These are phyloP conservation scores for Enoplosus armatus DNA, from an alignment of 2,797 vertebrate species.

Conservation along the genomic window DNA sequence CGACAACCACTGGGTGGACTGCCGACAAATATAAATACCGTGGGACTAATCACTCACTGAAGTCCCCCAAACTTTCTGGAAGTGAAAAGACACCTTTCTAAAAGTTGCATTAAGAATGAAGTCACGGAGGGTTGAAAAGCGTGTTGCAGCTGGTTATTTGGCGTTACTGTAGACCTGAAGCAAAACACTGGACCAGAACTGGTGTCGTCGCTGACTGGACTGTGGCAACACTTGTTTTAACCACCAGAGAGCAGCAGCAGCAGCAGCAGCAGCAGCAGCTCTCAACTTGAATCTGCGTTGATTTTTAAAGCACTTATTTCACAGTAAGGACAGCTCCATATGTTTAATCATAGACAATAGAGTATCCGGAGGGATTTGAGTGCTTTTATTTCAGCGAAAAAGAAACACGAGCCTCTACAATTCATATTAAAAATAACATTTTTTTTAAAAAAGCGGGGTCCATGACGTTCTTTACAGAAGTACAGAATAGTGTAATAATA, in stretches of 20 bases:
- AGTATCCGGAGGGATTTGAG: neutral
- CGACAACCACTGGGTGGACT: neutral
- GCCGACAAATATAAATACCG: neutral
- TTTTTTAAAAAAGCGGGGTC: no score
- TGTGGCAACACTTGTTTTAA: neutral
- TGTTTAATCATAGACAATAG: neutral
- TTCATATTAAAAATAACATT: slow-evolving; percentile 41
- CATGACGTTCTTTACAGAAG: slow-evolving; percentile 52
- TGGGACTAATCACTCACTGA: neutral
- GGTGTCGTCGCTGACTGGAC: neutral
- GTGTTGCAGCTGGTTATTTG: neutral
- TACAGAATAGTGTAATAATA: slow-evolving; percentile 48
- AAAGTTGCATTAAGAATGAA: neutral
- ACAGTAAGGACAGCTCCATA: neutral
- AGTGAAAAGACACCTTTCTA: neutral
- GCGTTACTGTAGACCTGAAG: neutral
- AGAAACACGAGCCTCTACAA: slow-evolving; percentile 25
- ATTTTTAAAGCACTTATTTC: no score
- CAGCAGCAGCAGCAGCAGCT: slow-evolving; percentile 2
- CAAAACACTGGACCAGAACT: neutral
- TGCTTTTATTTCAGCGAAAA: slow-evolving; percentile 60
- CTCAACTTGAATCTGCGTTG: neutral
- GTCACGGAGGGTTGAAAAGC: neutral
- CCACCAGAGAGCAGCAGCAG: slow-evolving; percentile 4
- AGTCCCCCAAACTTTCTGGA: neutral